Conservation (phyloP, 2,888 invertebrate species). For the Lobophora halterata region DNA sequence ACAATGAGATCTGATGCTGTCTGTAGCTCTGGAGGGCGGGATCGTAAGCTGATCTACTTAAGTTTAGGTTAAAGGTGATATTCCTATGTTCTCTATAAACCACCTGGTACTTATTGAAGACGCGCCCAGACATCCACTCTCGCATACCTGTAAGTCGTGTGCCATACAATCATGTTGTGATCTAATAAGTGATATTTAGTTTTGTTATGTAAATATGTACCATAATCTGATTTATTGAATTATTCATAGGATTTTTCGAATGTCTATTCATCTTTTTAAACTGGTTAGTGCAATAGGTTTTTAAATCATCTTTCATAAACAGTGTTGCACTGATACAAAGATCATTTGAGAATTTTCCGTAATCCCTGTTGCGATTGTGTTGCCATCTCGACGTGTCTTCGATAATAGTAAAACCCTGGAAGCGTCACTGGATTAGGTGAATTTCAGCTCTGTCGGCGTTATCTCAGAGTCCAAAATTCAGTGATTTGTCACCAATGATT, state of each 20-base stretch:
- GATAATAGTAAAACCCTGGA: conserved; percentile 54
- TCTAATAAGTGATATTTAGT: conserved; percentile 79
- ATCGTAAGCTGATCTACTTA: conserved; percentile 69
- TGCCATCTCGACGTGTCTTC: conserved; percentile 65
- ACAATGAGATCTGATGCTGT: conserved; percentile 82
- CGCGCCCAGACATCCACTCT: conserved; percentile 50
- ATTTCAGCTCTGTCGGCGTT: conserved; percentile 44
- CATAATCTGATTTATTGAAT: conserved; percentile 68
- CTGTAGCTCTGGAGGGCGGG: conserved; percentile 41
- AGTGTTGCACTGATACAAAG: conserved; percentile 22
- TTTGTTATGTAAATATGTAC: conserved; percentile 80
- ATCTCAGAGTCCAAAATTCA: conserved; percentile 68
- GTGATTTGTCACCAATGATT: conserved; percentile 78
- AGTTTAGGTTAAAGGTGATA: conserved; percentile 70
- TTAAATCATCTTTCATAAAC: conserved; percentile 19
- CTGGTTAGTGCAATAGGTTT: conserved; percentile 43
- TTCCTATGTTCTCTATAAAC: conserved; percentile 54
- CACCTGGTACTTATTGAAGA: conserved; percentile 64
- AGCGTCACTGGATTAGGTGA: conserved; percentile 69
- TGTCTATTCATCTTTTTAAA: conserved; percentile 51
- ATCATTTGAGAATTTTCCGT: conserved; percentile 27
- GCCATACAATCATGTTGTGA: conserved; percentile 80
- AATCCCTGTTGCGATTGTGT: conserved; percentile 24
- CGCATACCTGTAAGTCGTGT: conserved; percentile 71
- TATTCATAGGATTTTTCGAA: conserved; percentile 60